phyloP scores from a whole-genome alignment of 2,113 vertebrate genomes.

The Sapayoa aenigma region DNA sequence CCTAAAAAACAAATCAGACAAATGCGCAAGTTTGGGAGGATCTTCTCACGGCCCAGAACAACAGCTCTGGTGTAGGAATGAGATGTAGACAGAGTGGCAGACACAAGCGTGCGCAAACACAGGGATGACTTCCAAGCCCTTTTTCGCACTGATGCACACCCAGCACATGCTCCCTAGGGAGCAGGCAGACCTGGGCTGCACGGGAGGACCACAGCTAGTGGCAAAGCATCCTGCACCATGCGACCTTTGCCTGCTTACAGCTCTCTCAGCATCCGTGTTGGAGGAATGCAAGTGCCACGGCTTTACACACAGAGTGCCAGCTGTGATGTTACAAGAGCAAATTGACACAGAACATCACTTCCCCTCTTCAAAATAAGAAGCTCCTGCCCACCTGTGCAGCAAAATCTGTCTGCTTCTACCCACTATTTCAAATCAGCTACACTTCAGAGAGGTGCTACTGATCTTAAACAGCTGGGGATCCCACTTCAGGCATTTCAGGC shows the following conservation, averaged over 20 bases:
- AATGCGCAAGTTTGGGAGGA: background rate
- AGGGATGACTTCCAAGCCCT: background rate
- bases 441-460: background rate
- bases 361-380: background rate
- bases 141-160: background rate
- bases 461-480: background rate
- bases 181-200: background rate
- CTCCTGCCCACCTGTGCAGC: fast-evolving
- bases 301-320: background rate
- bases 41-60: background rate
- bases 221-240: background rate
- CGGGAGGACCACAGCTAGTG: background rate
- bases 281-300: background rate
- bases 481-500: background rate
- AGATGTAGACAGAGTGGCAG: background rate
- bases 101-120: fast-evolving
- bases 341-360: background rate
- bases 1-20: background rate
- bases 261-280: background rate
- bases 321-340: fast-evolving
- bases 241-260: background rate
- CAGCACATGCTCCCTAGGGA: background rate
- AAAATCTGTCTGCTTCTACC: background rate
- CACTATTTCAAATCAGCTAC: background rate
- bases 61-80: background rate